These are phyloP conservation scores for Riparia riparia DNA, from an alignment of 2,113 vertebrate genomes.

Conservation along the genomic window DNA sequence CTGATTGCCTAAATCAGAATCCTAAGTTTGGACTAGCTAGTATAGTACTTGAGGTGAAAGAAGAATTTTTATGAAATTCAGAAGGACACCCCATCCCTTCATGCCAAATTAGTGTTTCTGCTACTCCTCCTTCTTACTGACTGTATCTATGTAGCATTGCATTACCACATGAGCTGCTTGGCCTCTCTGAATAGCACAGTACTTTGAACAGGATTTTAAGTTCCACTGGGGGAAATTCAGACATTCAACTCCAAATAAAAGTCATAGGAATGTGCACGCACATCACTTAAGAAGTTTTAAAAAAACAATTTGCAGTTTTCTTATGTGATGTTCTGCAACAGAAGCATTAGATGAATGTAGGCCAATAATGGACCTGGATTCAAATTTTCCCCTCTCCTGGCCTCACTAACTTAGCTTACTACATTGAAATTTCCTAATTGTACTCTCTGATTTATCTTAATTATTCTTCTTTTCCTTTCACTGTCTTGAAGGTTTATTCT, in stretches of 20 bases:
- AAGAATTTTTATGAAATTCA: not conserved
- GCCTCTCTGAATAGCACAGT: not conserved
- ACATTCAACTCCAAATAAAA: not conserved
- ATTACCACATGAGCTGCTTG: not conserved
- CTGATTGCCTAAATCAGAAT: not conserved
- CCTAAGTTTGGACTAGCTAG: not conserved
- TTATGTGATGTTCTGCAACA: not conserved
- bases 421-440: not conserved
- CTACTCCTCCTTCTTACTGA: not conserved
- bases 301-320: not conserved
- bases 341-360: not conserved
- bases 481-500: not conserved
- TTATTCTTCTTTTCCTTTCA: not conserved
- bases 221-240: not conserved
- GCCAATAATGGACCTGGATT: not conserved
- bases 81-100: rapidly evolving
- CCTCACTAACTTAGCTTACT: not conserved
- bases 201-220: not conserved
- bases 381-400: not conserved
- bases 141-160: not conserved
- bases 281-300: not conserved
- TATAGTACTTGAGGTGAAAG: not conserved
- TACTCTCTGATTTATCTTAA: not conserved
- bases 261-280: not conserved
- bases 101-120: not conserved